A percentile compares a stretch with the other conserved stretches of the same genome.
Evolutionary conservation across 2,113 vertebrate genomes (phyloP).

Genomic region (Eublepharis macularius): DNA sequence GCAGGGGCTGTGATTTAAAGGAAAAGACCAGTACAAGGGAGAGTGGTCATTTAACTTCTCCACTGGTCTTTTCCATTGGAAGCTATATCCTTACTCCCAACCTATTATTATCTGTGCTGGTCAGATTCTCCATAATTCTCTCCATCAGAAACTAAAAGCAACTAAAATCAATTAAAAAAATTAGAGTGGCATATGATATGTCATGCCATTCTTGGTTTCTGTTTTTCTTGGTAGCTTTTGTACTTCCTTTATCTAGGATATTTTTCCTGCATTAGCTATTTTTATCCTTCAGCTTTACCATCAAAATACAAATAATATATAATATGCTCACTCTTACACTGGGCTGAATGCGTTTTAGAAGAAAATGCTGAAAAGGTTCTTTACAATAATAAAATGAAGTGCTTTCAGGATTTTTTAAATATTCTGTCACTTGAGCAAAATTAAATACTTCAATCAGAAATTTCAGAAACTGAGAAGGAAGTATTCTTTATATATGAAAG

Average conservation of each 20-base stretch:
- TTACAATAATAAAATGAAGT: conserved; percentile 9
- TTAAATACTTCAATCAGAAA: conserved; percentile 15
- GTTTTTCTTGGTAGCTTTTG: background rate
- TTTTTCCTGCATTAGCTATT: background rate
- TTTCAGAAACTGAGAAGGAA: conserved; percentile 5
- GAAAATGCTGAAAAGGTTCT: background rate
- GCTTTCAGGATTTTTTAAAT: background rate
- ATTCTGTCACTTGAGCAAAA: conserved; percentile 1
- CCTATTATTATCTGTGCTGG: no score
- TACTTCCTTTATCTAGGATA: background rate
- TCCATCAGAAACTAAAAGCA: no score
- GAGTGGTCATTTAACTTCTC: no score
- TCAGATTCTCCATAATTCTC: no score
- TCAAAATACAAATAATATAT: conserved; percentile 2
- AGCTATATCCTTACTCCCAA: no score
- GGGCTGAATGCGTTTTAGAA: background rate
- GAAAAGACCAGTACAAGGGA: no score
- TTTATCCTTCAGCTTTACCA: background rate
- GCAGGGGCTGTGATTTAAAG: no score
- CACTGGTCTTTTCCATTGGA: no score
- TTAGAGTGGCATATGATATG: no score
- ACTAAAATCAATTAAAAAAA: no score
- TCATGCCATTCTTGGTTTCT: background rate
- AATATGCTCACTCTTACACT: background rate
- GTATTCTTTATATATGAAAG: background rate